Percentiles rank a stretch among this genome's conserved stretches.
Evolutionary conservation across 2,888 invertebrate genomes (phyloP).

Genomic region (Fragum whitleyi): DNA sequence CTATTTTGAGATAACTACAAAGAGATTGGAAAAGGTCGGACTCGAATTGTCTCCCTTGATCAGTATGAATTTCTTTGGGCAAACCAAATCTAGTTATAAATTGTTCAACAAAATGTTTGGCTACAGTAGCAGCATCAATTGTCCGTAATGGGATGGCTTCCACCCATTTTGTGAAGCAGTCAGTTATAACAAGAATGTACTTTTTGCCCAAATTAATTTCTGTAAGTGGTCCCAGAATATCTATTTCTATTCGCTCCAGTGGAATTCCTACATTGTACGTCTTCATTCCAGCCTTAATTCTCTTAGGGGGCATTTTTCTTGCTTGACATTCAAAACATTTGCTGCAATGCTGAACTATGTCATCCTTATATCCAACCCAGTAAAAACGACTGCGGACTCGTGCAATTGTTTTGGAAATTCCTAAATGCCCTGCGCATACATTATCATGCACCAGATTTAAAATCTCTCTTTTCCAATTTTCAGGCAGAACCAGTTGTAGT

Average conservation of each 20-base stretch:
- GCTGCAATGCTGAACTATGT: too few species aligned
- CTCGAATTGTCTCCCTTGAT: constrained; percentile 18
- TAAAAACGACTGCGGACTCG: constrained; percentile 17
- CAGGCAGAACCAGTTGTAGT: background rate
- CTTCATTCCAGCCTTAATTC: too few species aligned
- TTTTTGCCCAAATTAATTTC: background rate
- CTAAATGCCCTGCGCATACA: constrained; percentile 42
- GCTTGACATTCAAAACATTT: too few species aligned
- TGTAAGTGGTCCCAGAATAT: background rate
- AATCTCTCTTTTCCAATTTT: background rate
- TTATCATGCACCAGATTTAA: constrained; percentile 8
- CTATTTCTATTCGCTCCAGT: too few species aligned
- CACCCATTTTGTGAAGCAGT: constrained; percentile 17
- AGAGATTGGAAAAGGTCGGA: background rate
- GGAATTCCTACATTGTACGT: too few species aligned
- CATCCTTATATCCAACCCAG: too few species aligned
- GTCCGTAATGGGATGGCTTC: background rate
- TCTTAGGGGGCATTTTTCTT: too few species aligned
- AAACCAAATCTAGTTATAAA: background rate
- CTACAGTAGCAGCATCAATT: background rate
- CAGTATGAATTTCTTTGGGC: constrained; percentile 16
- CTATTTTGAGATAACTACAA: background rate
- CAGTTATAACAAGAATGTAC: constrained; percentile 1
- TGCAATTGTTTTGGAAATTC: constrained; percentile 2
- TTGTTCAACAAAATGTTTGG: background rate